Base-by-base conservation (phyloP, 64 coral and sea anemone genomes). In the Stichodactyla mertensii region DNA sequence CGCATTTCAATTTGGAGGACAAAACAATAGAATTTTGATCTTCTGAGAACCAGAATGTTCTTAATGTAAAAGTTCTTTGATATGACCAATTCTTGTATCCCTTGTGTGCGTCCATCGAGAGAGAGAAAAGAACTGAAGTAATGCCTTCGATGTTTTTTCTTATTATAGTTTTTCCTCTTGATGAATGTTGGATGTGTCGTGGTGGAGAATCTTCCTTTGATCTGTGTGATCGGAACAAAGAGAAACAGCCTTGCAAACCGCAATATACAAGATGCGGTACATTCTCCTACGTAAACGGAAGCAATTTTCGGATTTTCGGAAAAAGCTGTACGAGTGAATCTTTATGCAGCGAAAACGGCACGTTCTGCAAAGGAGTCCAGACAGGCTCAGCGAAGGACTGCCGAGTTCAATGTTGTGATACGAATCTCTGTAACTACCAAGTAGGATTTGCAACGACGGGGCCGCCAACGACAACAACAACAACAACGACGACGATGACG, bases 381-480 rank as follows among this genome's bases (percentile, higher is more conserved):
- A 22, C 20, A 13, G 19, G 4, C 62, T 8, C 20, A n/a, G 27
- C 28, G 26, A 5, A 51, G 54, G 26, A 58, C 19, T 84, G 82
- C 24, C 82, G 55, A 4, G 82, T 84, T 7, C 82, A 84, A 24
- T 84, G 82, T 24, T 84, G 82, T 54, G 82, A 84, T 7, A 55
- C 82, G 12, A 15, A 84, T 0, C 54, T 57, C 4, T 84, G 82
- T 19, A 84, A 84, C 24, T 52, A 16, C 55, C 82, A 84, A 60
- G 57, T 57, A 19, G 82, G 82, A 6, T 84, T 84, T 31, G 82
- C 82, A n/a, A 55, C 82, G 2, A 84, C 82, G 19, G 7, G 16
- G 19, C 6, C 54, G 16, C 82, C 82, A 55, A 53, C 54, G 15
- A 57, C 52, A 12, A 60, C 54, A 31, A 15, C 27, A 23, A 16